Conservation (phyloP, 2,797 vertebrate genomes). For the Galago senegalensis region DNA sequence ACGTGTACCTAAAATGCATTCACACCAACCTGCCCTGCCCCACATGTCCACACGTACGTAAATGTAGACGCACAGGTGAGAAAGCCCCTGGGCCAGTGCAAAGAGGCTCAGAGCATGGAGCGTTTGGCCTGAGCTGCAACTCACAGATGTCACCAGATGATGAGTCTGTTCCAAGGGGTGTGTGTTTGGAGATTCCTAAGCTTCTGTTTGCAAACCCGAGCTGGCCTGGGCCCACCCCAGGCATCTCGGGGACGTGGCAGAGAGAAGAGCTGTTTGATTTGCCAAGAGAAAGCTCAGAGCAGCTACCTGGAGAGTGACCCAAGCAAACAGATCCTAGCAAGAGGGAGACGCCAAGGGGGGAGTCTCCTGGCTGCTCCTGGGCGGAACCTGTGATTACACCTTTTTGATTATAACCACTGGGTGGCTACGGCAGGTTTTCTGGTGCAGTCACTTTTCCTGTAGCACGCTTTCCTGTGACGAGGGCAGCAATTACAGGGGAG, state of each 20-base stretch:
- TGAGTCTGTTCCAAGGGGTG: not conserved
- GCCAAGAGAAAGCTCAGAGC: constrained; percentile 19
- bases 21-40: no score
- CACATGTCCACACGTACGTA: accelerated
- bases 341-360: constrained; percentile 43
- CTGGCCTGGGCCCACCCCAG: constrained; percentile 58
- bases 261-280: constrained; percentile 50
- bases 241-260: not conserved
- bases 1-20: not conserved
- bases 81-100: not conserved
- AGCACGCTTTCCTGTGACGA: constrained; percentile 60
- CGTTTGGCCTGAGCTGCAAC: constrained; percentile 28
- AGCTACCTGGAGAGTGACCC: constrained; percentile 41
- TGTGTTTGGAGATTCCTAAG: constrained; percentile 63
- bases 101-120: not conserved
- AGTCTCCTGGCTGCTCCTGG: constrained; percentile 37
- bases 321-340: constrained; percentile 47
- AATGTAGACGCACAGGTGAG: not conserved
- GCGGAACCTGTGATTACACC: constrained; percentile 75
- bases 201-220: constrained; percentile 71
- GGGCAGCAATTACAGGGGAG: constrained; percentile 66
- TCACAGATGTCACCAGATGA: not conserved
- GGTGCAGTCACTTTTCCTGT: constrained; percentile 17
- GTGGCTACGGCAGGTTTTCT: constrained; percentile 43
- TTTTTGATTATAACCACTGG: constrained; percentile 74